Conservation (phyloP, 1,140 invertebrate species). For the Drusus annulatus region DNA sequence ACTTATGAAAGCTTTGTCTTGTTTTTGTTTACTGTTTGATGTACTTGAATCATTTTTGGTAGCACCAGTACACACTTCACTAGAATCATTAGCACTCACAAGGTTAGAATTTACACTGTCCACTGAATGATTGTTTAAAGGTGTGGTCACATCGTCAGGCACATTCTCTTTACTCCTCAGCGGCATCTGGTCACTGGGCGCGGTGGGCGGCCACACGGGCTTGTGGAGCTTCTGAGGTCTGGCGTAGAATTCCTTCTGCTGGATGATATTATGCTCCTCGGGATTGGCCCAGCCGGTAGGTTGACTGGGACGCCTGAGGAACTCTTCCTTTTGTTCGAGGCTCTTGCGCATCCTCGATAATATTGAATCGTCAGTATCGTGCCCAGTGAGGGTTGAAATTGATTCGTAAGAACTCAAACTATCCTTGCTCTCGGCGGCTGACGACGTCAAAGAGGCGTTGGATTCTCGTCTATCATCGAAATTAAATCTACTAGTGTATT, state of each 20-base stretch:
- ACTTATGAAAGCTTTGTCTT: slow-evolving; percentile 73
- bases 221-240: slow-evolving; percentile 82
- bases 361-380: slow-evolving; percentile 78
- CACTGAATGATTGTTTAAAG: slow-evolving; percentile 15
- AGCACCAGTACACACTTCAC: slow-evolving; percentile 52
- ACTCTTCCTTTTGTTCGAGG: slow-evolving; percentile 90
- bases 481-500: slow-evolving; percentile 53
- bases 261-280: slow-evolving; percentile 66
- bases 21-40: slow-evolving; percentile 63
- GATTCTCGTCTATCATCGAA: slow-evolving; percentile 72
- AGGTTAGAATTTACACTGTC: slow-evolving; percentile 49
- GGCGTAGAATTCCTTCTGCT: slow-evolving; percentile 82
- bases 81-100: slow-evolving; percentile 48
- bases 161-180: slow-evolving; percentile 54
- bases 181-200: slow-evolving; percentile 61
- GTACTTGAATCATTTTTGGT: slow-evolving; percentile 53
- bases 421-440: slow-evolving; percentile 76
- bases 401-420: slow-evolving; percentile 78
- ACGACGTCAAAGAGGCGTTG: slow-evolving; percentile 72
- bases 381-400: slow-evolving; percentile 76
- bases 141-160: slow-evolving; percentile 43
- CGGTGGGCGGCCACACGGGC: slow-evolving; percentile 80
- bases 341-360: slow-evolving; percentile 84
- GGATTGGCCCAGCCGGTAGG: slow-evolving; percentile 75
- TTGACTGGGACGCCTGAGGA: slow-evolving; percentile 81